Conservation (phyloP, 2,797 vertebrate genomes). For the Neomorphus geoffroyi region DNA sequence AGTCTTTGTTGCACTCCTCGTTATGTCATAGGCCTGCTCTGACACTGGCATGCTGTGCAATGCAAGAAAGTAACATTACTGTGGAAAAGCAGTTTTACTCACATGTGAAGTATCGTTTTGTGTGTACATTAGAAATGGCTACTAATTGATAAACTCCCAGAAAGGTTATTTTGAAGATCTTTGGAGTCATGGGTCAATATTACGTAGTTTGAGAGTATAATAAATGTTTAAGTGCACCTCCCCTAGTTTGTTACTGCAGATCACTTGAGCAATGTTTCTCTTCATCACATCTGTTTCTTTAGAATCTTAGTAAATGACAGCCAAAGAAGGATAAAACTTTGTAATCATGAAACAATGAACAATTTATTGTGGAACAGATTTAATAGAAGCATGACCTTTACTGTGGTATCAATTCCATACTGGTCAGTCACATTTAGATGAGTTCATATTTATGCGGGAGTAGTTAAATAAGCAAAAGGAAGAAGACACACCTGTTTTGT, state of each 20-base stretch:
- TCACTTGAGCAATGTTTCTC: not conserved
- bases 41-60: not conserved
- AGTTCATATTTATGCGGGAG: not conserved
- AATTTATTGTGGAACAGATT: not conserved
- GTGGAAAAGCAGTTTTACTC: not conserved
- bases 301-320: not conserved
- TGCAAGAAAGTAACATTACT: not conserved
- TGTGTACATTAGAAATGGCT: not conserved
- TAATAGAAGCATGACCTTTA: not conserved
- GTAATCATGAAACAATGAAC: not conserved
- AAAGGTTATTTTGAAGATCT: not conserved
- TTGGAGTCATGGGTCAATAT: not conserved
- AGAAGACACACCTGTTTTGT: not conserved
- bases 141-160: not conserved
- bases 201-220: not conserved
- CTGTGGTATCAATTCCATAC: not conserved
- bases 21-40: not conserved
- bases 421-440: not conserved
- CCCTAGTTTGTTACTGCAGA: not conserved
- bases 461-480: not conserved
- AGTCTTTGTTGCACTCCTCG: accelerated
- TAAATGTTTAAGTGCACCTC: not conserved
- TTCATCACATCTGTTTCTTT: not conserved
- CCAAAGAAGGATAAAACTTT: not conserved
- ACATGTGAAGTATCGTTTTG: not conserved